Evolutionary conservation across 2,113 vertebrate genomes (phyloP).

Genomic region (Myocastor coypus): DNA sequence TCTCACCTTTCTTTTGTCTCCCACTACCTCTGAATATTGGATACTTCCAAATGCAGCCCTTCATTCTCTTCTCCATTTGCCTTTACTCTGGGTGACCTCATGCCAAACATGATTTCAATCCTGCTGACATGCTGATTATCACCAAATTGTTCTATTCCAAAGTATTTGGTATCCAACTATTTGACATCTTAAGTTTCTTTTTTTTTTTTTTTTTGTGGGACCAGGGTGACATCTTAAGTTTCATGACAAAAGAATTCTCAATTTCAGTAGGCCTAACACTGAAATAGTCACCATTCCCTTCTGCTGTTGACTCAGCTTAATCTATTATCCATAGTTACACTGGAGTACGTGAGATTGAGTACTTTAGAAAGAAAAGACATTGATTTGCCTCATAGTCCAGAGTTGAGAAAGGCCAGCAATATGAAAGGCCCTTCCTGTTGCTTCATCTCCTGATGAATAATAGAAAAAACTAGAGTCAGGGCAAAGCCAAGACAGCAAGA

Average conservation of each 20-base stretch:
- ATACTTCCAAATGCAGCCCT: accelerated
- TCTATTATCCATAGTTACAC: background rate
- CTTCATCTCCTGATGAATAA: background rate
- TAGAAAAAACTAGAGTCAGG: background rate
- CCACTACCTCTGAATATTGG: background rate
- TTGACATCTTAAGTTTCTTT: no score
- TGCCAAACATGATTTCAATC: background rate
- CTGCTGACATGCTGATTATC: background rate
- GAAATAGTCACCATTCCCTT: background rate
- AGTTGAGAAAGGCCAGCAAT: background rate
- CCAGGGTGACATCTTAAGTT: no score
- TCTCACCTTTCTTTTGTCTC: background rate
- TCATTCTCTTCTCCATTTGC: background rate
- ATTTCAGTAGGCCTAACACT: background rate
- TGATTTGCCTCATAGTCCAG: background rate
- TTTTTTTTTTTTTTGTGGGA: no score
- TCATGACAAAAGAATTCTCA: no score
- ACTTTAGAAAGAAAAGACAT: background rate
- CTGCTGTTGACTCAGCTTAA: background rate
- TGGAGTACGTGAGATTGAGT: background rate
- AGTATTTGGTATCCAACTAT: background rate
- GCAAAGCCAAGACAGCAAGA: background rate
- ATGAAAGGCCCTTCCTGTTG: background rate
- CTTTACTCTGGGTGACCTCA: background rate
- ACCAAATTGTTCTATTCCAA: background rate